These are phyloP conservation scores for Agrotis segetum DNA, from an alignment of 2,888 invertebrate genomes.

Conservation along the genomic window DNA sequence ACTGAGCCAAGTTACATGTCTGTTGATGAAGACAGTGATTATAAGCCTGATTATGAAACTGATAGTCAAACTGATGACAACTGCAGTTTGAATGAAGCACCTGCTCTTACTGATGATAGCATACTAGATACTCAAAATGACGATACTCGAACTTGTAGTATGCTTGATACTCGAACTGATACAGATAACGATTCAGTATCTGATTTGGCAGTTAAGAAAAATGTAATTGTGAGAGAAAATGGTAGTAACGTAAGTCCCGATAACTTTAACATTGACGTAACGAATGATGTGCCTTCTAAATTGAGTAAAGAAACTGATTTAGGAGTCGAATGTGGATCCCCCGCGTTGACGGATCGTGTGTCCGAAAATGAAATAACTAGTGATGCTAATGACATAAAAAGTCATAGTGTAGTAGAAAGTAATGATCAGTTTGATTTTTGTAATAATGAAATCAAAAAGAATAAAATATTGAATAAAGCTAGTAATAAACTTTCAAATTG, in stretches of 20 bases:
- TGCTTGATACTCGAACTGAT: background rate
- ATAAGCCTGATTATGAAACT: slow-evolving; percentile 43
- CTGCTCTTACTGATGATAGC: slow-evolving; percentile 14
- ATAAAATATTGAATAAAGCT: slow-evolving; percentile 8
- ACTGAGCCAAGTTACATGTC: slow-evolving; percentile 36
- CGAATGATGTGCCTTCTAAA: slow-evolving; percentile 28
- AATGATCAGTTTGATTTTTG: slow-evolving; percentile 14
- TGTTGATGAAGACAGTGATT: slow-evolving; percentile 50
- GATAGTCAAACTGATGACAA: slow-evolving; percentile 46
- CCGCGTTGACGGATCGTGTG: background rate
- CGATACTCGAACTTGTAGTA: too few species aligned
- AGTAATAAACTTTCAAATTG: slow-evolving; percentile 36
- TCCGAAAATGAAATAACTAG: slow-evolving; percentile 16
- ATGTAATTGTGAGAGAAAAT: background rate
- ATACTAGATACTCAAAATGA: slow-evolving; percentile 5
- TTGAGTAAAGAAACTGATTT: slow-evolving; percentile 9
- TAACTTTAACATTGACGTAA: slow-evolving; percentile 22
- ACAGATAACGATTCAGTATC: slow-evolving; percentile 18
- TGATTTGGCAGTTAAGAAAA: slow-evolving; percentile 18
- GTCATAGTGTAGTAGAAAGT: slow-evolving; percentile 7
- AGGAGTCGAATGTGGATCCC: slow-evolving; percentile 4
- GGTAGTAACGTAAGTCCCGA: slow-evolving; percentile 5
- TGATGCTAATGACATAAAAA: slow-evolving; percentile 9
- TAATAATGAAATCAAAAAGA: background rate
- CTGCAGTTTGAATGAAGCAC: slow-evolving; percentile 20